Evolutionary conservation across 2,888 invertebrate genomes (phyloP), one percentile per base, ranked within the genome.

Genomic region (Eupithecia vulgata): DNA sequence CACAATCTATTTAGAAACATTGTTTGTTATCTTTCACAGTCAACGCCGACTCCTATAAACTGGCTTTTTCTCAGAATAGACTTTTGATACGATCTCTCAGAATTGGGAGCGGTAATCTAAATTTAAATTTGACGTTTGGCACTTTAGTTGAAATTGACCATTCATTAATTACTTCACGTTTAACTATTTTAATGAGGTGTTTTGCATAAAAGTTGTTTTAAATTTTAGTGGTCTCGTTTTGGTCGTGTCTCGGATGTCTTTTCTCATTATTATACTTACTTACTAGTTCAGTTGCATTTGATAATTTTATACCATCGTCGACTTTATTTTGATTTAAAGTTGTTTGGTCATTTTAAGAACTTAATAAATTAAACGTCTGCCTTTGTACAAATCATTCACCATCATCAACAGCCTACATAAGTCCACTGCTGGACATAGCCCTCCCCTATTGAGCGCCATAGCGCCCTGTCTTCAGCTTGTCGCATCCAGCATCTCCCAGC

Each of bases 41-140:
- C 71, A 77, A 72, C 78, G 72, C 75, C 77, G 73, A 72, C 76
- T 78, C 70, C 76, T 73, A 73, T 78, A 76, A 80, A 80, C 74
- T 64, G 76, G 66, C 66, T 72, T 75, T 77, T 80, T 82, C 81
- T 75, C 61, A 66, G 80, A 80, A 82, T 76, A 73, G 40, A 67
- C 57, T 71, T 77, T 70, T 74, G 79, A 80, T 80, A 78, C 79
- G 70, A 78, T 80, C 79, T 77, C 75, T 73, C 34, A 57, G 70
- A 78, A 80, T 73, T 72, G 70, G 72, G 68, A 72, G 73, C 69
- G 66, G 72, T 78, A 72, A 72, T 76, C 68, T 76, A 68, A 70
- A 72, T 75, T 62, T 72, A 75, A 70, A 75, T 75, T 75, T 72
- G 72, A 75, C 68, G 72, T 75, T 75, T 75, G 70, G 68, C 75